Conservation (phyloP, 1,140 invertebrate species). For the Ganaspis sp. region DNA sequence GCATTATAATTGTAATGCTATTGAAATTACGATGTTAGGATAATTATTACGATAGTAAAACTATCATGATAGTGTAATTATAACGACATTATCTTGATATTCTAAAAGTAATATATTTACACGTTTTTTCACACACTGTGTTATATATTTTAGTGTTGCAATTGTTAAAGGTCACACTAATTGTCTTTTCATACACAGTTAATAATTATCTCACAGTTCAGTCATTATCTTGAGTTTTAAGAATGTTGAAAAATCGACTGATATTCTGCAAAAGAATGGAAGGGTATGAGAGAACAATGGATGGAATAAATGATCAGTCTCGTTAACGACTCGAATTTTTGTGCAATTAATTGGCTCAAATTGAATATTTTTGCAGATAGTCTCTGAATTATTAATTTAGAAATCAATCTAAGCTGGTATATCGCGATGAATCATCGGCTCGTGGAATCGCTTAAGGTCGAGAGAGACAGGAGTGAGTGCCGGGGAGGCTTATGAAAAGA, state of each 20-base stretch:
- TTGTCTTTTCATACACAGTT: neutral
- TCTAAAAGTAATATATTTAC: neutral
- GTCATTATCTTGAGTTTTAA: neutral
- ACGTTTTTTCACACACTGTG: neutral
- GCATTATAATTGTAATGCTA: too few species aligned
- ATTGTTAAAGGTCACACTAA: neutral
- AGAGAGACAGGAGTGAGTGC: slow-evolving; percentile 11
- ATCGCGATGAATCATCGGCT: slow-evolving; percentile 24
- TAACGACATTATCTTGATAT: too few species aligned
- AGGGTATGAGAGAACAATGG: neutral
- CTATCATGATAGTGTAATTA: too few species aligned
- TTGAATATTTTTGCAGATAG: slow-evolving; percentile 7
- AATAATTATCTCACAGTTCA: neutral
- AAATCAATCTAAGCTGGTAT: slow-evolving; percentile 7
- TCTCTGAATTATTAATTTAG: slow-evolving; percentile 30
- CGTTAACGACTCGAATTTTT: slow-evolving; percentile 12
- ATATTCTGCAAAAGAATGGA: neutral
- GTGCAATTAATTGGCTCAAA: neutral
- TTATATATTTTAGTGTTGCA: neutral
- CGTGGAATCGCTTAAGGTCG: slow-evolving; percentile 26
- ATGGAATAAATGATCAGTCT: neutral
- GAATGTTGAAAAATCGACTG: neutral
- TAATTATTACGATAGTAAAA: too few species aligned
- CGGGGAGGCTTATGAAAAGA: neutral
- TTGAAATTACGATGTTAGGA: too few species aligned